Base-by-base conservation (phyloP, 2,888 invertebrate genomes). In the Ornithoptera priamus region DNA sequence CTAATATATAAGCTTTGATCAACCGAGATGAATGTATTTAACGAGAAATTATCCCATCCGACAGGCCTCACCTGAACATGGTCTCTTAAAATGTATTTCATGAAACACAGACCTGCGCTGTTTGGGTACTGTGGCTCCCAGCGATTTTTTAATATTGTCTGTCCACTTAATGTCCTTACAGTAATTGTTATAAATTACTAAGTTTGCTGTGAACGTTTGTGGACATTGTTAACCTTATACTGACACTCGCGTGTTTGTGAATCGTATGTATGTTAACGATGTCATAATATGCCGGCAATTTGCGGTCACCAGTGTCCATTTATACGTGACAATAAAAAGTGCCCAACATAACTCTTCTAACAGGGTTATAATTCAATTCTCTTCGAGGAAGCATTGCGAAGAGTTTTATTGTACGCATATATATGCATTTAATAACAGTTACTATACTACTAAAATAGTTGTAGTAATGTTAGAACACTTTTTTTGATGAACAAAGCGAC, bases 301-400 rank as follows among this genome's bases (percentile, higher is more conserved):
- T 68, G 71, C 68, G 67, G 70, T 70, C 69, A 64, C 56, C 68
- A 66, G 71, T 58, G 64, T 67, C 62, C 70, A 71, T 72, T 74
- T 72, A 68, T 70, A 67, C 70, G 67, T 67, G 61, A 73, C 62
- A 71, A 72, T 71, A 70, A 72, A 69, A 67, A 68, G 67, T 71
- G 71, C 68, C 42, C 62, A 71, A 69, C 71, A 72, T 62, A 68
- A 69, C 64, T 65, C 65, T 68, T 67, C 68, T 67, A 69, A 66
- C 71, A 53, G 42, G 59, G 63, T 56, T 62, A 63, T 70, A 53
- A 70, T 70, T 70, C 59, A 62, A 66, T 70, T 70, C 22, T 62
- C 62, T 62, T 70, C 18, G 64, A 63, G 50, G 15, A 58, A 20
- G 58, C 12, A 15, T 22, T 22, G 20, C 22, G 7, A 58, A 58